phyloP scores from a whole-genome alignment of 2,113 vertebrate genomes.

The Xiphorhynchus elegans region DNA sequence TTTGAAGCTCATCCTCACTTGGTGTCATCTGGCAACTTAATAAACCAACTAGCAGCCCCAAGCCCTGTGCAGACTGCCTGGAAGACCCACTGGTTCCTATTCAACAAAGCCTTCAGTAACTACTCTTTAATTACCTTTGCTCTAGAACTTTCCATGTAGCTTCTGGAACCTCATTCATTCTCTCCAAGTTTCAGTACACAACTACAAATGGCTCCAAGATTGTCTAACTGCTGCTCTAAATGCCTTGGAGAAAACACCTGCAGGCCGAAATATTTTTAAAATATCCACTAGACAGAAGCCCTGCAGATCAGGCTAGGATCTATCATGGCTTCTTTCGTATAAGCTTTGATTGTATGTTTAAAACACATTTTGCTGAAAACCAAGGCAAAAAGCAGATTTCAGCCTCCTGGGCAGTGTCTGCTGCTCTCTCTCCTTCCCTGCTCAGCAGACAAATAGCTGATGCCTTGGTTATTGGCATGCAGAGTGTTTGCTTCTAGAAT shows the following conservation, averaged over 20 bases:
- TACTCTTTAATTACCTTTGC: background rate
- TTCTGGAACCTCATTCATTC: background rate
- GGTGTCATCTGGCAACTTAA: background rate
- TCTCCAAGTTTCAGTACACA: background rate
- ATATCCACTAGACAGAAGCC: background rate
- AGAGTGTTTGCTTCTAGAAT: background rate
- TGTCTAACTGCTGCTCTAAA: background rate
- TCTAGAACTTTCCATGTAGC: background rate
- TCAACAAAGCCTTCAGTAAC: background rate
- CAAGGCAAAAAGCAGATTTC: background rate
- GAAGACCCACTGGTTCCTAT: background rate
- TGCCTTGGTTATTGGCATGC: background rate
- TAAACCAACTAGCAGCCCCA: accelerated
- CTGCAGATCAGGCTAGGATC: background rate
- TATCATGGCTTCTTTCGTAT: background rate
- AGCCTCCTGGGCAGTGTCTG: background rate
- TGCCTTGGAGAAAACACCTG: background rate
- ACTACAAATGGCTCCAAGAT: background rate
- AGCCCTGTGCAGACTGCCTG: background rate
- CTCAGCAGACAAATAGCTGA: background rate
- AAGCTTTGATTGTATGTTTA: background rate
- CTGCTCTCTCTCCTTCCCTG: background rate
- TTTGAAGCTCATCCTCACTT: background rate
- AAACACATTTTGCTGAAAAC: background rate
- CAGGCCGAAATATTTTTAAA: background rate